A percentile compares a stretch with the other conserved stretches of the same genome.
Conservation (phyloP, 1,140 invertebrate species). For the Drosophila grimshawi region DNA sequence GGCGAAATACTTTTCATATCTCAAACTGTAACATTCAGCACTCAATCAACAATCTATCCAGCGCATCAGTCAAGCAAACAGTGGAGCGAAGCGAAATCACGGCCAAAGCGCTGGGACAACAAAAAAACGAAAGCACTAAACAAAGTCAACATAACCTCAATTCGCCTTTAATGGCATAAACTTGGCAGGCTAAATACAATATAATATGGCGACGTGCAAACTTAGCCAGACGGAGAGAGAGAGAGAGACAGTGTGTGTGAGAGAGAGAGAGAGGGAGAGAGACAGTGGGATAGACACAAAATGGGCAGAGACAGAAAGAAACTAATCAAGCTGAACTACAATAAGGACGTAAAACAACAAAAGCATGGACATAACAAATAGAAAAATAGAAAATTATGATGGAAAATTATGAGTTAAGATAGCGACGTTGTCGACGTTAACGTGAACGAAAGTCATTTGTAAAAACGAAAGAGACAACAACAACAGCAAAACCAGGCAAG, state of each 20-base stretch:
- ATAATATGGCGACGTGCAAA: constrained; percentile 26
- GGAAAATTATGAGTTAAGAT: constrained; percentile 72
- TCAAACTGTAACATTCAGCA: constrained; percentile 53
- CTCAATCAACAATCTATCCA: constrained; percentile 61
- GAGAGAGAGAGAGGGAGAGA: not conserved
- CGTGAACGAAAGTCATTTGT: constrained; percentile 73
- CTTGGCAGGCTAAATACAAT: constrained; percentile 46
- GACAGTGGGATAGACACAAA: not conserved
- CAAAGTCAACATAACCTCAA: constrained; percentile 70
- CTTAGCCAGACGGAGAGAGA: not conserved
- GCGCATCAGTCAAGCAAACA: constrained; percentile 60
- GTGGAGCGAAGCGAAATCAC: constrained; percentile 41
- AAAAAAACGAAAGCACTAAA: constrained; percentile 57
- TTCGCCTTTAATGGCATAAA: constrained; percentile 53
- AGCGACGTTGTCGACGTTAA: constrained; percentile 44
- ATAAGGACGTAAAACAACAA: constrained; percentile 51
- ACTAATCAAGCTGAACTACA: constrained; percentile 61
- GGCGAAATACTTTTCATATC: constrained; percentile 28
- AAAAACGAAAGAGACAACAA: constrained; percentile 42
- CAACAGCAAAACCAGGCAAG: not conserved
- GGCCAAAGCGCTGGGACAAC: constrained; percentile 32
- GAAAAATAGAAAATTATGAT: constrained; percentile 67
- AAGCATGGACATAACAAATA: constrained; percentile 63
- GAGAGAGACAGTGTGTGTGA: not conserved
- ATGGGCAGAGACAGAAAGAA: constrained; percentile 23